Percentiles rank a stretch among this genome's conserved stretches.
These are phyloP conservation scores for Acropora yongei DNA, from an alignment of 64 coral and sea anemone genomes.

Conservation along the genomic window DNA sequence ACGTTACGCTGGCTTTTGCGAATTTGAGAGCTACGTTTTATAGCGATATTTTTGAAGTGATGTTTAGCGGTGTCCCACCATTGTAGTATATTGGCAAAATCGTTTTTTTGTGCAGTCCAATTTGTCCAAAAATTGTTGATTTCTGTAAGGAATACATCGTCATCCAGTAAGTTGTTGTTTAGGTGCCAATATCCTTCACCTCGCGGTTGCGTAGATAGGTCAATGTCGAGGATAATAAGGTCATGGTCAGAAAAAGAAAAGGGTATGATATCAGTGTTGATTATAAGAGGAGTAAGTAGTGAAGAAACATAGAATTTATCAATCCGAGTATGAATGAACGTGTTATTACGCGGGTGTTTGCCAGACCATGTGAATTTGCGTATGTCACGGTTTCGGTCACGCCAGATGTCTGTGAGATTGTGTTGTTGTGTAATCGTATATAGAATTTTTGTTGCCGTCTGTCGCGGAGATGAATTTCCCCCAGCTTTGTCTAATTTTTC, in stretches of 20 bases:
- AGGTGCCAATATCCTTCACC: background rate
- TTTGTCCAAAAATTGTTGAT: background rate
- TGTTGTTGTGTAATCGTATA: background rate
- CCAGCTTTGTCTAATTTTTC: too few relatives aligned
- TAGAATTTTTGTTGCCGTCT: background rate
- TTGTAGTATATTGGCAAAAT: background rate
- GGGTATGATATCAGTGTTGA: background rate
- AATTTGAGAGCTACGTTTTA: background rate
- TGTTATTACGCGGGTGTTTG: background rate
- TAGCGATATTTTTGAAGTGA: background rate
- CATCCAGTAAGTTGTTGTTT: background rate
- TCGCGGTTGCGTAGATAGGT: background rate
- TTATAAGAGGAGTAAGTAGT: background rate
- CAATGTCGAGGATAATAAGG: background rate
- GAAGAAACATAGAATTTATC: background rate
- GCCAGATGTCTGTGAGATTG: background rate
- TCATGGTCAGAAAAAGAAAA: background rate
- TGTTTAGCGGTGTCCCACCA: background rate
- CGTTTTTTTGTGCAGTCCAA: background rate
- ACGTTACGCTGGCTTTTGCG: background rate
- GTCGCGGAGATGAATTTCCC: too few relatives aligned
- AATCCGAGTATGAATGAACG: background rate
- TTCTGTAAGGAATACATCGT: background rate
- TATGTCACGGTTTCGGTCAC: background rate
- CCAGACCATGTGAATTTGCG: background rate